Evolutionary conservation across 2,113 vertebrate genomes (phyloP), one percentile per base, ranked within the genome.

Genomic region (Podarcis muralis): DNA sequence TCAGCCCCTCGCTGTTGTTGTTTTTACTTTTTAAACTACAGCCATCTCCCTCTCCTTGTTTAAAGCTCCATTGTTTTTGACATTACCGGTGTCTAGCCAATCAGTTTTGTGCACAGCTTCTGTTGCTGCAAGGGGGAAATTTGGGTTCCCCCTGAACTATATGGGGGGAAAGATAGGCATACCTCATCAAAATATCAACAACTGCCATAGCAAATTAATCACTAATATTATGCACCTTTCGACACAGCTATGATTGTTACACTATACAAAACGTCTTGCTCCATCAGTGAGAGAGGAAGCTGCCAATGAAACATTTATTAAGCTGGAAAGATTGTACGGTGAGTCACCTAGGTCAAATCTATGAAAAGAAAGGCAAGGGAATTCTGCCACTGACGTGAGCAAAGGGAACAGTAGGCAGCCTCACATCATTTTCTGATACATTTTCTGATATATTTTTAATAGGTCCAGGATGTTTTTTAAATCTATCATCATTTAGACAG

Each of bases 391-490:
- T 88, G 85, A 8, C 57, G 15, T 89, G 18, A n/a, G 25, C 57
- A 81, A 75, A 62, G 91, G 25, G 23, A 48, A 20, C 4, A 62
- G 62, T 0, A 4, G 43, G 13, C 15, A 30, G 0, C 0, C 25
- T 86, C 22, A 0, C 32, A 35, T 5, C 1, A 0, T 62, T 91
- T 94, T 37, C 25, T 93, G 90, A 43, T n/a, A 80, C 81, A 86
- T 65, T 16, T 27, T 53, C 48, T 12, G 48, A 53, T 53, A 81
- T 87, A 62, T 89, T 74, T 89, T 7, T 62, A 84, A 37, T 11
- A 20, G 76, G 90, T 84, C 86, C 43, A 86, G 66, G 40, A 27
- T 72, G 48, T 53, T 53, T 53, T 53, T 53, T 53, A 53, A 53
- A 53, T 53, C 48, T 53, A 53, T 53, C 48, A 53, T 53, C 48